A percentile compares a stretch with the other conserved stretches of the same genome.
Conservation (phyloP, 2,797 vertebrate species). For the Gymnothorax javanicus region DNA sequence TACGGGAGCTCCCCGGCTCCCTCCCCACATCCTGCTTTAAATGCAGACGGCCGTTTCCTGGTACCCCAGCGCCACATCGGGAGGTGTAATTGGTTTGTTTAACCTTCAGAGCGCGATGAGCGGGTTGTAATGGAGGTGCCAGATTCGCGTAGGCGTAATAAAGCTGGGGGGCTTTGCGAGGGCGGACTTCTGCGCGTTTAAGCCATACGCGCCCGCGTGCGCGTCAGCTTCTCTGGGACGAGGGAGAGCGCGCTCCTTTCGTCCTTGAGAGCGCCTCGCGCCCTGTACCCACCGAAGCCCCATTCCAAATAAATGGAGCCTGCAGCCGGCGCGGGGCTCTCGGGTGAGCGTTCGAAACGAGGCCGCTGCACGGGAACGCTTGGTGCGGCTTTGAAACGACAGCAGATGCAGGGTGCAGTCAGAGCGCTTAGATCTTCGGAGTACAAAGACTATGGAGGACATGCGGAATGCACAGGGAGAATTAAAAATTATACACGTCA, state of each 20-base stretch:
- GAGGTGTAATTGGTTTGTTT: conserved; percentile 77
- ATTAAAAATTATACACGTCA: conserved; percentile 17
- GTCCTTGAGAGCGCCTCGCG: neutral
- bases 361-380: neutral
- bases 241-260: neutral
- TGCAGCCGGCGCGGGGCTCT: neutral
- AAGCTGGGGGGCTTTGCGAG: conserved; percentile 63
- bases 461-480: neutral
- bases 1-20: conserved; percentile 65
- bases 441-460: neutral
- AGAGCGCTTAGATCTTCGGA: neutral
- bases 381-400: neutral
- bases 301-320: neutral
- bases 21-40: conserved; percentile 58
- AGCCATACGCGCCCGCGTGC: neutral
- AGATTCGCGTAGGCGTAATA: conserved; percentile 73
- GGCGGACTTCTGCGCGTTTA: neutral
- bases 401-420: neutral
- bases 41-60: conserved; percentile 68
- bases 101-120: conserved; percentile 78
- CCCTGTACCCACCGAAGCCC: neutral
- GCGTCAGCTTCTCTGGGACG: neutral
- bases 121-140: conserved; percentile 70
- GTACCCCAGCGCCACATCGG: conserved; percentile 64
- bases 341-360: neutral